Conservation (phyloP, 2,113 vertebrate species). For the Grammomys surdaster region DNA sequence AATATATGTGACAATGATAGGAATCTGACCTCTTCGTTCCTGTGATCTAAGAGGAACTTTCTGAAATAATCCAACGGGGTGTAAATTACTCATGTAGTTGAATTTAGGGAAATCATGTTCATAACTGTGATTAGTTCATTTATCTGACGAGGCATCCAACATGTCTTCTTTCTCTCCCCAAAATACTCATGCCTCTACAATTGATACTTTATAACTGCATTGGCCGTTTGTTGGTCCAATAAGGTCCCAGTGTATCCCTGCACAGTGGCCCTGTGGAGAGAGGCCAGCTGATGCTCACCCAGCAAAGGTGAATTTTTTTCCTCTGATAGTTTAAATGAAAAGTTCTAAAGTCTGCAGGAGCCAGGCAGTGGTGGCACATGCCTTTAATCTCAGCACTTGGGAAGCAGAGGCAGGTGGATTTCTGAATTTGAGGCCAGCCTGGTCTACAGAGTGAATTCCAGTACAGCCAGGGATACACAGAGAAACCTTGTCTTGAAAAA, state of each 20-base stretch:
- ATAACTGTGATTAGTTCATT: neutral
- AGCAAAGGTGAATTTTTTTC: neutral
- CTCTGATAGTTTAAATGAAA: slow-evolving; percentile 61
- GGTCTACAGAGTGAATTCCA: no score
- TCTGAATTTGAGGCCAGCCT: no score
- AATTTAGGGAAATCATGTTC: neutral
- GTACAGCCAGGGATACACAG: no score
- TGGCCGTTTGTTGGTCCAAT: neutral
- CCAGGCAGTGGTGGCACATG: no score
- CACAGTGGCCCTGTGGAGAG: neutral
- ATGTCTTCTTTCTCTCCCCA: neutral
- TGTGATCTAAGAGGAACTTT: neutral
- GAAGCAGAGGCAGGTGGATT: no score
- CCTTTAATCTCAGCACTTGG: no score
- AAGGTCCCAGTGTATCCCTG: neutral
- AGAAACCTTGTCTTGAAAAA: no score
- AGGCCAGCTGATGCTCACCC: neutral
- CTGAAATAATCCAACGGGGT: neutral
- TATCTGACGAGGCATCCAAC: neutral
- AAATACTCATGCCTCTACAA: no score
- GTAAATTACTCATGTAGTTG: neutral
- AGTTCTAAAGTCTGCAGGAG: slow-evolving; percentile 72
- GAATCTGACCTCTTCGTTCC: neutral
- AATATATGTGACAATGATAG: neutral
- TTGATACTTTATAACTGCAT: neutral